Evolutionary conservation across 2,888 invertebrate species (phyloP), one percentile per base, ranked within the genome.

Genomic region (Cephus rjabovi): DNA sequence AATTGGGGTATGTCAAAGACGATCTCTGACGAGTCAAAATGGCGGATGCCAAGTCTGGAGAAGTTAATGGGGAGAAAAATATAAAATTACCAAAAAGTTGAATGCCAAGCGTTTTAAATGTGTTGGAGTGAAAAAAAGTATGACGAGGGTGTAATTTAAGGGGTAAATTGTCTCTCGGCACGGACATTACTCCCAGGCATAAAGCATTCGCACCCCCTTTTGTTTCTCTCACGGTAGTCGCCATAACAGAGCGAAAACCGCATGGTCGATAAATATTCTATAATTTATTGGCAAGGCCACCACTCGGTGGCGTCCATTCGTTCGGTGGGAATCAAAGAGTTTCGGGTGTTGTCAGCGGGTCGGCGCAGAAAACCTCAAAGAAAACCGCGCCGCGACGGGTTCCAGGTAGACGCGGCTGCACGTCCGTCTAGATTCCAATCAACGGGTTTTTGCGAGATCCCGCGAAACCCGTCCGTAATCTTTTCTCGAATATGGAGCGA

Each of bases 281-380:
- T 86, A 88, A 88, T 87, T 87, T 88, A 89, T 89, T 83, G 87
- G 85, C 85, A 84, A 84, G 87, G 83, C 82, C 85, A 82, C 79
- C 15, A 4, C 40, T 6, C 40, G 40, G 40, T 74, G 82, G 83
- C 75, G 75, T 77, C 80, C 80, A 77, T 85, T 40, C 40, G 40
- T 40, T 88, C 90, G 89, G 90, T 86, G 86, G 86, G 87, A 89
- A 88, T 90, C 89, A 90, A 89, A 90, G 89, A 83, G 84, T 86
- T 86, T 87, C 85, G 88, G 87, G 87, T 89, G 87, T 89, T 85
- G 89, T 88, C 86, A 86, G 83, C 83, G 79, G 83, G 80, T 76
- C 81, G 81, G 83, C 79, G 78, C 77, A 83, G 84, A 84, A 86
- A 85, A 83, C 85, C 85, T 87, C 89, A 88, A 89, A 89, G 87